Percentiles rank a stretch among this genome's conserved stretches.
Evolutionary conservation across 2,797 vertebrate genomes (phyloP).

Genomic region (Melanotaenia maccullochi): DNA sequence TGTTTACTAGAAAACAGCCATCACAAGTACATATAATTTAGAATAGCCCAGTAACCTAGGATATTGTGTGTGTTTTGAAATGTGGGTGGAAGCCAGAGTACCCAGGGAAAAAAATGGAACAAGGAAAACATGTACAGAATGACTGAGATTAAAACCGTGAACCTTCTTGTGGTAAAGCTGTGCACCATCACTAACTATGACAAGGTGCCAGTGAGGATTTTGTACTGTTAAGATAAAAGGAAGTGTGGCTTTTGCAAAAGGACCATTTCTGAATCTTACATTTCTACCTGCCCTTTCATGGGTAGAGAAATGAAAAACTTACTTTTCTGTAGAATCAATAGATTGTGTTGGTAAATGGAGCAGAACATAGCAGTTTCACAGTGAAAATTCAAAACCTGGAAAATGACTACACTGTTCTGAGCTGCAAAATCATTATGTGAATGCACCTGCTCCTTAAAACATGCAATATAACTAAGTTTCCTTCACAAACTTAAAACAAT

Average conservation of each 20-base stretch:
- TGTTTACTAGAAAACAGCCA: background rate
- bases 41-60: background rate
- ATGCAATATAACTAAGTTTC: background rate
- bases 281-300: no score
- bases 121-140: background rate
- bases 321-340: background rate
- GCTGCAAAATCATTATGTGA: background rate
- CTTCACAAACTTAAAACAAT: background rate
- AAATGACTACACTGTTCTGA: background rate
- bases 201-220: background rate
- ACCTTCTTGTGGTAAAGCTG: background rate
- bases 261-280: no score
- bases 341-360: no score
- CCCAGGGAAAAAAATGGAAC: background rate
- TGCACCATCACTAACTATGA: background rate
- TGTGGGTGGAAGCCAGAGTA: background rate
- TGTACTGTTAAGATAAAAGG: background rate
- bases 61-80: background rate
- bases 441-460: background rate
- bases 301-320: no score
- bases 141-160: background rate
- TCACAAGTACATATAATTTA: background rate
- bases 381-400: background rate
- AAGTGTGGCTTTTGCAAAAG: no score
- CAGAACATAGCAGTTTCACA: background rate